Percentiles rank a stretch among this genome's conserved stretches.
phyloP scores from a whole-genome alignment of 2,113 vertebrate genomes.

The Lepidothrix coronata region DNA sequence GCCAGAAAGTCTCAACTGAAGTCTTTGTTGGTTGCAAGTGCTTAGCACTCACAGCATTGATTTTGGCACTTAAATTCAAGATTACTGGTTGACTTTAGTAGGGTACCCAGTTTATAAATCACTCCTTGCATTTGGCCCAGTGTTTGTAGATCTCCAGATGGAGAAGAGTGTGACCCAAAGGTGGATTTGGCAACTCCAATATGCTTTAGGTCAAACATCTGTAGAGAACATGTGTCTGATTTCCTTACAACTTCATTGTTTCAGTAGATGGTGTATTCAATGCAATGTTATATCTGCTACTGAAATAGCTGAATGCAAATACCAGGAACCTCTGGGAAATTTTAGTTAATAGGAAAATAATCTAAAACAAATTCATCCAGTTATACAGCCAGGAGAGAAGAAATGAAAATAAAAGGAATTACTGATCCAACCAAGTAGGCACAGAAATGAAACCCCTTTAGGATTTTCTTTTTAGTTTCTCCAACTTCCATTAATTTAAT shows the following conservation, averaged over 20 bases:
- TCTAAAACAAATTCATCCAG: constrained; percentile 57
- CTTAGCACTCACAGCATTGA: neutral
- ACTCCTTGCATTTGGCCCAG: neutral
- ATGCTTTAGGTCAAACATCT: constrained; percentile 49
- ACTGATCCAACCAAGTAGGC: constrained; percentile 47
- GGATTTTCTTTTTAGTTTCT: constrained; percentile 45
- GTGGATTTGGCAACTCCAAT: constrained; percentile 34
- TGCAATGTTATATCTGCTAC: constrained; percentile 52
- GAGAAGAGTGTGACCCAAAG: constrained; percentile 35
- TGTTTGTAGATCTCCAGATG: constrained; percentile 25
- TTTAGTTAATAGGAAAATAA: constrained; percentile 69
- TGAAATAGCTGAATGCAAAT: constrained; percentile 59
- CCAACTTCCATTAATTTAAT: constrained; percentile 31
- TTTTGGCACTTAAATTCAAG: neutral
- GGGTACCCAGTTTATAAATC: constrained; percentile 35
- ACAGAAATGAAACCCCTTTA: constrained; percentile 33
- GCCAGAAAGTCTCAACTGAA: neutral
- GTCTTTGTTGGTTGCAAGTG: neutral
- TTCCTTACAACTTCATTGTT: constrained; percentile 43
- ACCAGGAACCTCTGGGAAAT: constrained; percentile 63
- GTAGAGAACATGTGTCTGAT: constrained; percentile 40
- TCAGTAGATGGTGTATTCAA: constrained; percentile 35
- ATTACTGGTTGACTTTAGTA: neutral
- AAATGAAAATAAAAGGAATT: constrained; percentile 47
- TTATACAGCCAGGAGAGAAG: constrained; percentile 42